Base-by-base conservation (phyloP, 2,113 vertebrate species). In the Pituophis catenifer region DNA sequence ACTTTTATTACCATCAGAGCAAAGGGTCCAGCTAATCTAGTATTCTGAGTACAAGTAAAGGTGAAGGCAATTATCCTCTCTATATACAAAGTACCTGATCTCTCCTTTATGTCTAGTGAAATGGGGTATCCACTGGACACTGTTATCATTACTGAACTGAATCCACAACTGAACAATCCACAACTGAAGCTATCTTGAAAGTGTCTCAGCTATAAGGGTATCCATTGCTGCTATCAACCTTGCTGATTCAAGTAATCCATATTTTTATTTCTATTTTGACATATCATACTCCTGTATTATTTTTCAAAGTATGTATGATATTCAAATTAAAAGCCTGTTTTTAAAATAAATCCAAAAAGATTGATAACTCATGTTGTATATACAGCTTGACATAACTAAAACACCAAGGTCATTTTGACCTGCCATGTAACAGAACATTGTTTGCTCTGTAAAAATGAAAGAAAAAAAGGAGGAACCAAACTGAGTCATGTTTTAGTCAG, bases 321-420 rank as follows among this genome's bases (percentile, higher is more conserved):
- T 96, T 90, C 38, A 90, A 95, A 95, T 95, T 96, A 93, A 92
- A 93, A 94, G 95, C 93, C 92, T 50, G 15, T 92, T 88, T 65
- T 86, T 21, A 21, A 70, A 57, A 94, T 94, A 89, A 96, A 97
- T 95, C 94, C 94, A 92, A 90, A 96, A 94, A 95, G 94, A 96
- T 93, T 95, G 95, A 97, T 97, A 97, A 93, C 95, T 54, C 65
- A 94, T 92, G 97, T 93, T 97, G 95, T 96, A 94, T 91, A 95
- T 96, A 97, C 96, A 94, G 95, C 91, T 95, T 94, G 97, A 95
- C 97, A 95, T 93, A 97, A 96, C 86, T 95, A 92, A 95, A 97
- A 92, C 7, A 81, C 94, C 97, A 96, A 97, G 97, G 98, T 98
- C 97, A 95, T 92, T 86, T 93, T 94, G 97, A 98, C 97, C 97